Percentiles rank a stretch among this genome's conserved stretches.
These are phyloP conservation scores for Smittia sp. DNA, from an alignment of 2,888 invertebrate species.

Conservation along the genomic window DNA sequence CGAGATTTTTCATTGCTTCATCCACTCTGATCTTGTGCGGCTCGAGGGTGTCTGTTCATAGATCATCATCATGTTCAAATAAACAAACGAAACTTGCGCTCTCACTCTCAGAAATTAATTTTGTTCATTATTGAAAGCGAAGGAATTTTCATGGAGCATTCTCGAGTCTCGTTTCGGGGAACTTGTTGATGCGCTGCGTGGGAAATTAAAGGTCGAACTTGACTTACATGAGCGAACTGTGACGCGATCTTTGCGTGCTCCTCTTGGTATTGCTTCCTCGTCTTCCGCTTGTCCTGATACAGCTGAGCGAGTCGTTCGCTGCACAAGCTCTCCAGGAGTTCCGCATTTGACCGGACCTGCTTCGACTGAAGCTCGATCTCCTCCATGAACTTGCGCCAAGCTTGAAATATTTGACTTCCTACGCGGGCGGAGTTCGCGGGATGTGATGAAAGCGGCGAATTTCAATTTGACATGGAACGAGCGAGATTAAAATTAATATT, in stretches of 20 bases:
- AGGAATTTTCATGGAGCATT: neutral
- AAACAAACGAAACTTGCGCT: slow-evolving; percentile 5
- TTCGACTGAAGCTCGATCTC: slow-evolving; percentile 84
- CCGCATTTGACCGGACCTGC: slow-evolving; percentile 79
- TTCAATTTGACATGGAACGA: neutral
- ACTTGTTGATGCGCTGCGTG: slow-evolving; percentile 15
- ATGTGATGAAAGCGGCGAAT: neutral
- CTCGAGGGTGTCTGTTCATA: slow-evolving; percentile 23
- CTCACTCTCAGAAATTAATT: slow-evolving; percentile 14
- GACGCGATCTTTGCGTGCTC: slow-evolving; percentile 80
- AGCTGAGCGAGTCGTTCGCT: slow-evolving; percentile 76
- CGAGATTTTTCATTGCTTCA: neutral
- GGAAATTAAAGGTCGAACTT: neutral
- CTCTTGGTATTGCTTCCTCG: slow-evolving; percentile 83
- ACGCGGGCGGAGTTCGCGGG: slow-evolving; percentile 9
- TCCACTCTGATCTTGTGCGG: neutral
- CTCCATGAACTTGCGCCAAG: slow-evolving; percentile 84
- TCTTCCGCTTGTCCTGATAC: slow-evolving; percentile 82
- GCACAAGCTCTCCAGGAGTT: slow-evolving; percentile 77
- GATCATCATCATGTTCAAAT: slow-evolving; percentile 9
- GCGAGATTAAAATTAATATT: neutral
- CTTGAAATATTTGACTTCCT: slow-evolving; percentile 66
- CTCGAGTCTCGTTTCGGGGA: neutral
- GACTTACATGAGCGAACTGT: slow-evolving; percentile 74
- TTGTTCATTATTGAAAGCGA: neutral